Evolutionary conservation across 1,140 invertebrate genomes (phyloP).

Genomic region (Drosophila erecta): DNA sequence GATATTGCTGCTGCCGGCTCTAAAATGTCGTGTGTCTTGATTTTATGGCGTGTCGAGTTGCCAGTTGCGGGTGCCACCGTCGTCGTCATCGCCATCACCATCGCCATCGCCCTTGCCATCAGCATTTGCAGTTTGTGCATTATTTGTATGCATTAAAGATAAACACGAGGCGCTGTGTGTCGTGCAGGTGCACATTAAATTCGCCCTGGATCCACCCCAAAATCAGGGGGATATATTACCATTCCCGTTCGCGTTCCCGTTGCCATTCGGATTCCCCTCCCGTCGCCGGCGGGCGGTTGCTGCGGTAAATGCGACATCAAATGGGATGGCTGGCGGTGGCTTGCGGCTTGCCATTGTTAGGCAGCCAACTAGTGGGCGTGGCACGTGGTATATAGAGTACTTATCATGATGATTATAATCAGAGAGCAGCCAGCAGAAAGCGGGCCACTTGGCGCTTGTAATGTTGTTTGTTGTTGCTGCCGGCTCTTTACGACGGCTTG

Average conservation of each 20-base stretch:
- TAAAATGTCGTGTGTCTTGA: conserved; percentile 71
- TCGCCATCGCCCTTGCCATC: conserved; percentile 17
- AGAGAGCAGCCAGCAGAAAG: conserved; percentile 48
- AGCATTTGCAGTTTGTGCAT: conserved; percentile 73
- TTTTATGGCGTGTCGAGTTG: conserved; percentile 64
- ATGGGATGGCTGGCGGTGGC: conserved; percentile 6
- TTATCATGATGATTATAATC: conserved; percentile 78
- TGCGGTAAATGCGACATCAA: conserved; percentile 47
- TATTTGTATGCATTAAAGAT: conserved; percentile 78
- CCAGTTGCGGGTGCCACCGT: not conserved
- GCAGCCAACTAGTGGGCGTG: conserved; percentile 43
- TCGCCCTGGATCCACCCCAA: not conserved
- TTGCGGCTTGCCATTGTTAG: conserved; percentile 44
- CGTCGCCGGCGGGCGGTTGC: no score
- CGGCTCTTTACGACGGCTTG: conserved; percentile 78
- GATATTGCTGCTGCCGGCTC: conserved; percentile 8
- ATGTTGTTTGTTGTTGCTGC: conserved; percentile 65
- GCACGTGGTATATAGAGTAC: conserved; percentile 48
- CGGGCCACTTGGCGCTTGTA: conserved; percentile 75
- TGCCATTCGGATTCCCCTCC: not conserved
- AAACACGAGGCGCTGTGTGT: conserved; percentile 27
- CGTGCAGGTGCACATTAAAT: conserved; percentile 39
- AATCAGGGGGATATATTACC: not conserved
- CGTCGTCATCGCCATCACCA: not conserved
- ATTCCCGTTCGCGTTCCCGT: not conserved